Base-by-base conservation (phyloP, 2,888 invertebrate species). In the Cerastis rubricosa region DNA sequence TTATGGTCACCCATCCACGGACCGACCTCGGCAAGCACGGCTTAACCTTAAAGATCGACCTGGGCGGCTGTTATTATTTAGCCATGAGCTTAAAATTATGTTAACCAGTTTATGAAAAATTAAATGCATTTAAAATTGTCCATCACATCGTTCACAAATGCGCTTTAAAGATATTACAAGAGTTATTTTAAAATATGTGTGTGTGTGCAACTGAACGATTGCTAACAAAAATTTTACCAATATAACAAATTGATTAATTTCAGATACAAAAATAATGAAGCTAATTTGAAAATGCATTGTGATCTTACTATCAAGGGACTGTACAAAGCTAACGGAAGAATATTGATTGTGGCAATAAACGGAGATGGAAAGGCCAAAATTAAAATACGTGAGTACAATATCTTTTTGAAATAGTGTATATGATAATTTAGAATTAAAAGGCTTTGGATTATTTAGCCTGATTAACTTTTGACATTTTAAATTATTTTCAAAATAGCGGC, bases 311-410 rank as follows among this genome's bases (percentile, higher is more conserved):
- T 94, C 49, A 93, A 90, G 87, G 94, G 95, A n/a, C 87, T 89
- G 76, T 95, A 95, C 79, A 93, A 90, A 79, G 95, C 95, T 0
- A 83, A 63, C 3, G 95, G 95, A 22, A 90, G 87, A 80, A 90
- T 95, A 47, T 83, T 95, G 40, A 91, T 95, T 35, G 91, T 95
- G 1, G 57, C 90, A 0, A 92, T 95, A 25, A 92, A 95, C 47
- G 95, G 95, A 3, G 94, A 95, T 40, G 95, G 95, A 40, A 93
- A 95, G 45, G 93, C 94, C 1, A 94, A 93, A 88, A 89, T 95
- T 70, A 94, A 91, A 89, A 84, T 89, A 5, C 86, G 94, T 94
- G 74, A 93, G 93, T 92, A 70, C 8, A 49, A 14, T 40, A 47
- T 35, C 12, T 29, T 25, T 54, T 47, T 35, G 0, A 51, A 40